Conservation (phyloP, 2,797 vertebrate species). For the Caiman crocodilus region DNA sequence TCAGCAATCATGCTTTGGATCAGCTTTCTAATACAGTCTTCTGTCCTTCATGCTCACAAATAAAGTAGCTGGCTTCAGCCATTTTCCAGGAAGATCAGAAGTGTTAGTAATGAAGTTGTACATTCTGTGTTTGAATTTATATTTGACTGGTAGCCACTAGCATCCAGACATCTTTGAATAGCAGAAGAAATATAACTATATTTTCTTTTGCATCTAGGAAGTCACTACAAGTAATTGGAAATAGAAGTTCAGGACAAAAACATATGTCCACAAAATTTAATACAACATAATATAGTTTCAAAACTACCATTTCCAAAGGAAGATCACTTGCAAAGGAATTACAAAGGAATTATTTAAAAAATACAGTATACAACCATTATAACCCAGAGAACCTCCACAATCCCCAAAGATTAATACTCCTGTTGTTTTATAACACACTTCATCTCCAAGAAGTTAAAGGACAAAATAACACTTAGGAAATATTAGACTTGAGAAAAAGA, state of each 20-base stretch:
- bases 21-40: not conserved
- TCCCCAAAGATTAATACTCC: rapidly evolving
- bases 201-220: not conserved
- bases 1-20: too few relatives aligned
- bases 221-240: not conserved
- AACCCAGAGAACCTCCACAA: not conserved
- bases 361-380: not conserved
- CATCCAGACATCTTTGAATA: not conserved
- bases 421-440: not conserved
- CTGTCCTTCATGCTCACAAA: not conserved
- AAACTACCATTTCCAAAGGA: not conserved
- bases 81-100: not conserved
- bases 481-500: not conserved
- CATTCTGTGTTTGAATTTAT: not conserved
- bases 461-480: not conserved
- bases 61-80: rapidly evolving
- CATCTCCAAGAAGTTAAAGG: not conserved
- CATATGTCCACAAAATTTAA: not conserved
- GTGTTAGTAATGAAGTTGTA: rapidly evolving
- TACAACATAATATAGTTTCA: not conserved
- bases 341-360: not conserved
- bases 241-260: not conserved
- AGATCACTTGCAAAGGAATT: not conserved
- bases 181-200: not conserved
- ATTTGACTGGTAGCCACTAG: not conserved